Base-by-base conservation (phyloP, 2,113 vertebrate species). In the Dasyurus viverrinus region DNA sequence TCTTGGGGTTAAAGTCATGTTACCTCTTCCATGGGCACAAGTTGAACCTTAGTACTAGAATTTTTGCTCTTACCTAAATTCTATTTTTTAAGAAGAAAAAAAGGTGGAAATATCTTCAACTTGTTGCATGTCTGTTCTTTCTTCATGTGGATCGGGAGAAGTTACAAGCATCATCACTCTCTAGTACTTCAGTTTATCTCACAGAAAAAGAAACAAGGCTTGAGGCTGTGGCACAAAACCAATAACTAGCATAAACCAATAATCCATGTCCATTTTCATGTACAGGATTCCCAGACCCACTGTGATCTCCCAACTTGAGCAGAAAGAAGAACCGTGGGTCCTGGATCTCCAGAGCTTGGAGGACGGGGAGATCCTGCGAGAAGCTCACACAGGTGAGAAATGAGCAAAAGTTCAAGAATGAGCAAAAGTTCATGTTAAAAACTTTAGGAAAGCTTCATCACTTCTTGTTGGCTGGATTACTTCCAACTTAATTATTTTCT, bases 341-440 rank as follows among this genome's bases (percentile, higher is more conserved):
- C 92, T 92, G 1, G 91, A 19, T 22, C 30, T 84, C 25, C 93
- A 91, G 42, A 91, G 52, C 53, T 93, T n/a, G 12, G 93, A 96
- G 48, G 24, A 89, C 0, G 94, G 89, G 54, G 90, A 24, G 23
- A 90, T 89, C 54, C 84, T 89, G 10, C 53, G 60, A 48, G 96
- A 60, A 89, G 60, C 60, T 90, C 91, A 93, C 54, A 2, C 95
- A 84, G 97, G 97, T 97, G 89, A 95, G 94, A 22, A 52, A 42
- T 48, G 42, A 48, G 0, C n/a, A 9, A 46, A 46, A 26, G 25
- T 54, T 1, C 2, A 3, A 30, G 22, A 30, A 14, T 16, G 76
- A 91, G 90, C 48, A 48, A 48, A 92, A n/a, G 48, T 89, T 92
- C 90, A 93, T n/a, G 57, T 60, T 89, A 92, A 93, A 53, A 57